Conservation (phyloP, 2,797 vertebrate genomes). For the Onychomys arenicola region DNA sequence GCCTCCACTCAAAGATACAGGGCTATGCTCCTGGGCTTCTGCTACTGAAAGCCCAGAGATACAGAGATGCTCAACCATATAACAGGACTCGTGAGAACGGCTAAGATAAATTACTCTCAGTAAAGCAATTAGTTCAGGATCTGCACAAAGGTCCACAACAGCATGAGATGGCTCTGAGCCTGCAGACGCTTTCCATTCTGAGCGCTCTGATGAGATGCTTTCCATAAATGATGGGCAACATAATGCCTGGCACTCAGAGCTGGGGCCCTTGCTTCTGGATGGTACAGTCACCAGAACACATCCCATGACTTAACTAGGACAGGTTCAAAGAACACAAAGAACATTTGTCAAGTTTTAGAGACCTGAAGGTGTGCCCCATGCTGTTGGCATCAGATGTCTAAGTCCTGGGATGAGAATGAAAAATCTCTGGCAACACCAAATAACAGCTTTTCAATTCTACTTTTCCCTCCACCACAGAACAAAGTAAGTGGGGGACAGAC, state of each 20-base stretch:
- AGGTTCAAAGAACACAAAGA: neutral
- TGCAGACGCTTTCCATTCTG: neutral
- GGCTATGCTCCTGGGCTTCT: neutral
- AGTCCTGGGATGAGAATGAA: neutral
- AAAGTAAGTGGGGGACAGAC: neutral
- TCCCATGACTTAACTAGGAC: no score
- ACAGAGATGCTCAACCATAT: neutral
- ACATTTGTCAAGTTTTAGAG: neutral
- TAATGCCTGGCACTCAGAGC: rapidly evolving
- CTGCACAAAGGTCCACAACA: neutral
- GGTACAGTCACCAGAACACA: neutral
- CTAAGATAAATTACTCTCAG: neutral
- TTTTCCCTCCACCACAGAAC: neutral
- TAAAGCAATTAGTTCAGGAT: slow-evolving; percentile 9
- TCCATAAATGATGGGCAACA: neutral
- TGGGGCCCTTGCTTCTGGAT: neutral
- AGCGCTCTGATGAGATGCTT: neutral
- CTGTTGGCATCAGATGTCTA: neutral
- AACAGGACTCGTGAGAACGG: neutral
- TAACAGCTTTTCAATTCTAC: no score
- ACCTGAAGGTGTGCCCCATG: neutral
- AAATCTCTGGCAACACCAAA: neutral
- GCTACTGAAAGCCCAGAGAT: neutral
- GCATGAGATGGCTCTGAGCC: neutral
- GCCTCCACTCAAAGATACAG: neutral